Percentiles rank a stretch among this genome's conserved stretches.
Evolutionary conservation across 2,888 invertebrate species (phyloP).

Genomic region (Entomobrya multifasciata): DNA sequence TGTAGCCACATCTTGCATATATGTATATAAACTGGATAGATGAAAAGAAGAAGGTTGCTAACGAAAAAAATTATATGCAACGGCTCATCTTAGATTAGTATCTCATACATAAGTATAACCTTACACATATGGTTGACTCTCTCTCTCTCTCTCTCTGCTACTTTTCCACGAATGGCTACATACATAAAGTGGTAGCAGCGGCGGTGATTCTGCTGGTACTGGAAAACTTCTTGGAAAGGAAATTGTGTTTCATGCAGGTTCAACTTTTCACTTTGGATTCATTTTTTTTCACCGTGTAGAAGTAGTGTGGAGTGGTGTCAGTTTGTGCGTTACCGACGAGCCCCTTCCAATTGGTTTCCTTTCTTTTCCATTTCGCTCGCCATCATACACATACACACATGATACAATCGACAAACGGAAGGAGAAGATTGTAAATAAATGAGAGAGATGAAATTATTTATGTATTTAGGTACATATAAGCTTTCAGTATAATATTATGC

Average conservation of each 20-base stretch:
- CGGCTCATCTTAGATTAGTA: slow-evolving; percentile 62
- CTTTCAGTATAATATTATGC: background rate
- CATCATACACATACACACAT: background rate
- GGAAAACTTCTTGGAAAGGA: background rate
- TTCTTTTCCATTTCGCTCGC: background rate
- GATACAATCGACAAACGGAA: slow-evolving; percentile 9
- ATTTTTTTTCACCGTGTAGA: background rate
- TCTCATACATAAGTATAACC: slow-evolving; percentile 20
- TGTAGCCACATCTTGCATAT: background rate
- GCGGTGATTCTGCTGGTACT: background rate
- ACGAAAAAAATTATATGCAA: background rate
- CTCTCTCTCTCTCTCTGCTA: no score
- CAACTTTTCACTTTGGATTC: slow-evolving; percentile 44
- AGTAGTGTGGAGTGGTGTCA: background rate
- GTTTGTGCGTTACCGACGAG: background rate
- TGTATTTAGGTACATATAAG: background rate
- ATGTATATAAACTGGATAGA: no score
- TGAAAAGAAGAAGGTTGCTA: background rate
- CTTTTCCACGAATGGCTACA: background rate
- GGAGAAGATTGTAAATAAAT: slow-evolving; percentile 42
- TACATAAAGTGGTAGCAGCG: background rate
- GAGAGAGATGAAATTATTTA: slow-evolving; percentile 53
- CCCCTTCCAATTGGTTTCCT: background rate
- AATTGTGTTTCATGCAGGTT: slow-evolving; percentile 1
- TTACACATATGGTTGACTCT: background rate